Evolutionary conservation across 2,797 vertebrate genomes (phyloP).

Genomic region (Bucorvus abyssinicus): DNA sequence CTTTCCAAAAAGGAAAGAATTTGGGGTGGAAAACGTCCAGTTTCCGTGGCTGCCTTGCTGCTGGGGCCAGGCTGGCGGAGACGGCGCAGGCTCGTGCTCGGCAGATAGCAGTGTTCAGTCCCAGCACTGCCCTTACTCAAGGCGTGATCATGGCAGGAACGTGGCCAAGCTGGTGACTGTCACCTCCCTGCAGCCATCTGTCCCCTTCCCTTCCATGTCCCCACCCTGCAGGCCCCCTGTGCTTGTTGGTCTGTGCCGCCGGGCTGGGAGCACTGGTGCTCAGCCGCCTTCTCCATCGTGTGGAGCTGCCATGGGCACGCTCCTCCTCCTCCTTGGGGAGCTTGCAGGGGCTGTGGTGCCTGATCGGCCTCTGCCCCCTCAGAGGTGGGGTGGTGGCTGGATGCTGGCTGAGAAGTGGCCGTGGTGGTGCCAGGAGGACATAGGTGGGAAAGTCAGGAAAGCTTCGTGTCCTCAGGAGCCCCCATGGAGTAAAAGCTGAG

Average conservation of each 20-base stretch:
- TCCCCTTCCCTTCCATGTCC: rapidly evolving
- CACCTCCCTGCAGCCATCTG: not conserved
- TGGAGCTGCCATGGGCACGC: rapidly evolving
- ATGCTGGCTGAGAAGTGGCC: not conserved
- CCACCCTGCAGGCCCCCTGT: not conserved
- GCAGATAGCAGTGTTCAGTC: not conserved
- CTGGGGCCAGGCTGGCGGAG: not conserved
- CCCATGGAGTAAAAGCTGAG: rapidly evolving
- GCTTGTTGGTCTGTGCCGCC: not conserved
- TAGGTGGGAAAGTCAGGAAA: not conserved
- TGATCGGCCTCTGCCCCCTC: rapidly evolving
- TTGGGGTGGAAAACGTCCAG: constrained; percentile 30
- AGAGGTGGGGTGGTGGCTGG: rapidly evolving
- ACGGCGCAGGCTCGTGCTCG: not conserved
- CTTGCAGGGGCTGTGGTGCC: not conserved
- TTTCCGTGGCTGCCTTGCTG: constrained; percentile 22
- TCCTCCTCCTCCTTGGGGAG: not conserved
- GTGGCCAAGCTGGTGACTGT: rapidly evolving
- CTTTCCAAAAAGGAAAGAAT: constrained; percentile 52
- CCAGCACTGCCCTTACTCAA: not conserved
- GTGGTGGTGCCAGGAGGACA: rapidly evolving
- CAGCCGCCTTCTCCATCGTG: rapidly evolving
- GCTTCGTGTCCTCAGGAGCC: not conserved
- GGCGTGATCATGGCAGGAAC: not conserved
- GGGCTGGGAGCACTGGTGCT: not conserved